Evolutionary conservation across 2,797 vertebrate species (phyloP).

Genomic region (Nothura maculosa): DNA sequence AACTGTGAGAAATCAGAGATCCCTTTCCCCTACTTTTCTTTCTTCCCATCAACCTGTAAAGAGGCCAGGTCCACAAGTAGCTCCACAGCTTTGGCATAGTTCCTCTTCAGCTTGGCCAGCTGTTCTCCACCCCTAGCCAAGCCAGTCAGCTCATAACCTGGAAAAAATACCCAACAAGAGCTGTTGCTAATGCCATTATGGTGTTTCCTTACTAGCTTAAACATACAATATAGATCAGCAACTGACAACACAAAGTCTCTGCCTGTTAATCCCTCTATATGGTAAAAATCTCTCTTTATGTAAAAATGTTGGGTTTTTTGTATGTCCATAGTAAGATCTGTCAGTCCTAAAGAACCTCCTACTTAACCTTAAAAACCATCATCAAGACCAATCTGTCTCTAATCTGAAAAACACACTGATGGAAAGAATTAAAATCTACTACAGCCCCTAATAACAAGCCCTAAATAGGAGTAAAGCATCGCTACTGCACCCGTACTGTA

Average conservation of each 20-base stretch:
- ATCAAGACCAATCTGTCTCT: background rate
- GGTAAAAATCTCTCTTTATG: background rate
- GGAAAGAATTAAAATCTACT: background rate
- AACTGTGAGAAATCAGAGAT: background rate
- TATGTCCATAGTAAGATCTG: background rate
- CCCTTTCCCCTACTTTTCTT: background rate
- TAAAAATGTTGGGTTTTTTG: background rate
- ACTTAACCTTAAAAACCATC: background rate
- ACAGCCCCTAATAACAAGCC: background rate
- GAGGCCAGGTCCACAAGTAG: slow-evolving; percentile 97
- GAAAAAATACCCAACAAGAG: slow-evolving; percentile 11
- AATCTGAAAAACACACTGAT: background rate
- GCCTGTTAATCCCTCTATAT: background rate
- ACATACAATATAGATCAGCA: background rate
- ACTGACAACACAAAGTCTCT: background rate
- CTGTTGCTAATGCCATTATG: background rate
- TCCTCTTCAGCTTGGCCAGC: slow-evolving; percentile 96
- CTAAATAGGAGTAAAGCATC: background rate
- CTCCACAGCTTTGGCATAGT: slow-evolving; percentile 98
- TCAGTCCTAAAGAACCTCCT: background rate
- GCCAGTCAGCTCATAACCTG: slow-evolving; percentile 98
- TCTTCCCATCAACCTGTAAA: slow-evolving; percentile 88
- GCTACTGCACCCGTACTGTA: background rate
- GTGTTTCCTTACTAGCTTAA: background rate
- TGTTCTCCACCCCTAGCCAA: slow-evolving; percentile 97